Conservation (phyloP, 2,888 invertebrate species). For the Tetranychus piercei region DNA sequence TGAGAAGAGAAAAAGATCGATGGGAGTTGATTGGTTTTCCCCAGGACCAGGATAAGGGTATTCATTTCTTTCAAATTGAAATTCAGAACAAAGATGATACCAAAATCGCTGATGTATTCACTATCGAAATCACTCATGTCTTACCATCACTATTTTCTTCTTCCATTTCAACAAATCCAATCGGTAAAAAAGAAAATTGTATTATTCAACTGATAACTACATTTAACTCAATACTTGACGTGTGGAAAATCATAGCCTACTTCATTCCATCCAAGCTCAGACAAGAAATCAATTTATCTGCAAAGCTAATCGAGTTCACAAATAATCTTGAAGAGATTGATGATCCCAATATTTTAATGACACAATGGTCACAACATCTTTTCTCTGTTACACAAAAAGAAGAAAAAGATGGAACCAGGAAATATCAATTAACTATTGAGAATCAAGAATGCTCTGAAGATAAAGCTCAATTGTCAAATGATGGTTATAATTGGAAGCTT, state of each 20-base stretch:
- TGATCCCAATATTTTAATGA: background rate
- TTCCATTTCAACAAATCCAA: background rate
- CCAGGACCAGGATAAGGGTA: background rate
- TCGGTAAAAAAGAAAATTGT: background rate
- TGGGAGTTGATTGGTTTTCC: conserved; percentile 5
- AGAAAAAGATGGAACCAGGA: background rate
- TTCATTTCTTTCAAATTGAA: background rate
- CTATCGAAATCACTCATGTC: background rate
- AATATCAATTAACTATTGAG: background rate
- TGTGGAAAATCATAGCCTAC: background rate
- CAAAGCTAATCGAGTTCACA: background rate
- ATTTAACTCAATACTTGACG: background rate
- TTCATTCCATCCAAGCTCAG: background rate
- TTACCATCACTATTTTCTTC: background rate
- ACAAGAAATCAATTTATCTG: background rate
- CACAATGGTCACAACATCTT: background rate
- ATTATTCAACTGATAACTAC: background rate
- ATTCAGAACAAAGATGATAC: background rate
- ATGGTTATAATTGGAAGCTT: background rate
- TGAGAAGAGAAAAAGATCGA: background rate
- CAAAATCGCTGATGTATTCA: background rate
- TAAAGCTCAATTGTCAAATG: background rate
- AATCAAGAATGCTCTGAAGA: background rate
- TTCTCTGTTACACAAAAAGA: background rate
- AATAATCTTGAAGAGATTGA: background rate